Conservation (phyloP, 2,797 vertebrate species). For the Sebastes oblongus region DNA sequence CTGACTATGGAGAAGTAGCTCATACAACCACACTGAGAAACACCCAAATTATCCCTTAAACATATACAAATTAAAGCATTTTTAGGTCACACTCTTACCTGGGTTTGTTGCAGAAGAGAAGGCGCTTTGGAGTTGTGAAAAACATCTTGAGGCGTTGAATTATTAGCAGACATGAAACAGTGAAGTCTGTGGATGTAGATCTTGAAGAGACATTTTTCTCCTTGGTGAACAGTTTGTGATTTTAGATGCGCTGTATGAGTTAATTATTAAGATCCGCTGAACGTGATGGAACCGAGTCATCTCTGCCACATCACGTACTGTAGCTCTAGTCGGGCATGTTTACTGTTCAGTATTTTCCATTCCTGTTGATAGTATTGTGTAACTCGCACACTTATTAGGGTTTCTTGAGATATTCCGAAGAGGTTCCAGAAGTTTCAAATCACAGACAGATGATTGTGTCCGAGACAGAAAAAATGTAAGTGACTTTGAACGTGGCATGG, state of each 20-base stretch:
- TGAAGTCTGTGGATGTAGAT: slow-evolving; percentile 30
- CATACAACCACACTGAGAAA: neutral
- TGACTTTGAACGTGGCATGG: too few relatives aligned
- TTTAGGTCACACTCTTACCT: slow-evolving; percentile 66
- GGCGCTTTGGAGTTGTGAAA: slow-evolving; percentile 22
- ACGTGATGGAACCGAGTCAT: neutral
- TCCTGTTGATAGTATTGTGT: neutral
- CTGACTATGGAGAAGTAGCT: neutral
- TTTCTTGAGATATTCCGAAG: neutral
- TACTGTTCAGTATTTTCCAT: neutral
- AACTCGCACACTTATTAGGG: neutral
- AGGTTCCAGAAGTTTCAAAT: neutral
- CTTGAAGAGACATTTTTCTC: slow-evolving; percentile 34
- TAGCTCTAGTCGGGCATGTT: neutral
- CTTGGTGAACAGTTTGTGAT: slow-evolving; percentile 3
- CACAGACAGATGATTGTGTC: neutral
- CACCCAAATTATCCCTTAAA: neutral
- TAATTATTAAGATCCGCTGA: neutral
- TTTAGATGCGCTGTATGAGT: neutral
- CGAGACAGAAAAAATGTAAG: neutral
- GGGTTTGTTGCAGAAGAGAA: slow-evolving; percentile 11
- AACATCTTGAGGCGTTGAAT: slow-evolving; percentile 42
- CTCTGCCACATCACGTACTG: neutral
- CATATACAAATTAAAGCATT: neutral
- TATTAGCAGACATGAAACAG: neutral